Conservation (phyloP, 1,140 invertebrate species). For the Drosophila baimaii region DNA sequence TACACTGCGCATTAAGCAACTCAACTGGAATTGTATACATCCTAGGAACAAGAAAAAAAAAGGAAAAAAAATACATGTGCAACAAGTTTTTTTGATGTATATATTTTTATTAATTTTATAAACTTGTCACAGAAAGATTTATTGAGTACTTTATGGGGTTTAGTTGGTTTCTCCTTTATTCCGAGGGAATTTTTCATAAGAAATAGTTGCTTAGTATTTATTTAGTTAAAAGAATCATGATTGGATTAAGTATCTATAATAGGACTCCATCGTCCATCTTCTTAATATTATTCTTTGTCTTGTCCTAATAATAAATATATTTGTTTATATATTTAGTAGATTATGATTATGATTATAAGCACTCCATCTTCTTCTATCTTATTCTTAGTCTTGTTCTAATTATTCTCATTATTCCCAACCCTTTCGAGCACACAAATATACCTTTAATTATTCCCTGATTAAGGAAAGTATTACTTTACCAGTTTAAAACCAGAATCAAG, state of each 20-base stretch:
- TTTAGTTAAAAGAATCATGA: background rate
- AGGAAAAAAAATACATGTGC: background rate
- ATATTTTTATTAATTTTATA: background rate
- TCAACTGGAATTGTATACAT: slow-evolving; percentile 18
- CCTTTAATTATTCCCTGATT: background rate
- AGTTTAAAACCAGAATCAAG: background rate
- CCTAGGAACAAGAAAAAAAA: too few relatives aligned
- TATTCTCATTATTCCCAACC: background rate
- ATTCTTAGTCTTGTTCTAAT: too few relatives aligned
- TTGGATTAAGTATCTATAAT: too few relatives aligned
- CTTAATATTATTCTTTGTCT: too few relatives aligned
- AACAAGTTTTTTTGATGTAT: slow-evolving; percentile 19
- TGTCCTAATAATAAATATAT: background rate
- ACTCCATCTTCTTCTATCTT: background rate
- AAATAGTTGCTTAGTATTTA: background rate
- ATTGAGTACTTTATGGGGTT: background rate
- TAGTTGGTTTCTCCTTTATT: background rate
- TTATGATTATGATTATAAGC: too few relatives aligned
- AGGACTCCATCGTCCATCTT: too few relatives aligned
- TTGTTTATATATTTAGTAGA: too few relatives aligned
- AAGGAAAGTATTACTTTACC: background rate
- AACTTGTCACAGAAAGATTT: background rate
- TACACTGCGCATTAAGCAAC: slow-evolving; percentile 26
- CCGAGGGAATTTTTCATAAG: too few relatives aligned
- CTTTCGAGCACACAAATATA: background rate